phyloP scores from a whole-genome alignment of 30 jellyfish, hydroid and myxozoan species.

The Turritopsis dohrnii region DNA sequence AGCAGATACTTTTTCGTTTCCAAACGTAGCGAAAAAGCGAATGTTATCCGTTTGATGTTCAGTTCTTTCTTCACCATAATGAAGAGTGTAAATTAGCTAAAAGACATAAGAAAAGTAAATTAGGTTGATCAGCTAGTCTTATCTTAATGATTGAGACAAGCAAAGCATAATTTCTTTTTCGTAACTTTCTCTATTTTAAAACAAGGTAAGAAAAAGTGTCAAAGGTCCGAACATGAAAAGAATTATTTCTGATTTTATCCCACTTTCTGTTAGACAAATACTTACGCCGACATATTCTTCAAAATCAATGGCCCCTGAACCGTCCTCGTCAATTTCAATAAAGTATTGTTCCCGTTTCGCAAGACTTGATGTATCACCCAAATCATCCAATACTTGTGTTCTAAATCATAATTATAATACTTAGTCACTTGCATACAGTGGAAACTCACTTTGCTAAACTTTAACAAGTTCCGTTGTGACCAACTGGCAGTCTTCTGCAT shows the following conservation, averaged over 20 bases:
- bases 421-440: too few relatives aligned
- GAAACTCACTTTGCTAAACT: too few relatives aligned
- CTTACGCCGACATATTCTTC: conserved; percentile 76
- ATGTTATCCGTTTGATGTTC: neutral
- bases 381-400: conserved; percentile 61
- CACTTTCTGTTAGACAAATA: neutral
- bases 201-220: too few relatives aligned
- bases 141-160: too few relatives aligned
- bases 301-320: conserved; percentile 79
- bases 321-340: conserved; percentile 60
- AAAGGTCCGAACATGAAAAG: too few relatives aligned
- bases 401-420: conserved; percentile 28
- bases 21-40: neutral
- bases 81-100: neutral
- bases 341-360: conserved; percentile 47
- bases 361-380: conserved; percentile 52
- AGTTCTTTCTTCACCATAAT: neutral
- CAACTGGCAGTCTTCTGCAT: too few relatives aligned
- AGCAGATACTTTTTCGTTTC: neutral
- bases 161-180: neutral
- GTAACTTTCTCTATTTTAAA: too few relatives aligned
- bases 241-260: too few relatives aligned
- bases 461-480: too few relatives aligned
- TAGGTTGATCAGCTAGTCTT: too few relatives aligned
- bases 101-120: neutral